phyloP scores from a whole-genome alignment of 1,140 invertebrate species.

The Monomorium pharaonis region DNA sequence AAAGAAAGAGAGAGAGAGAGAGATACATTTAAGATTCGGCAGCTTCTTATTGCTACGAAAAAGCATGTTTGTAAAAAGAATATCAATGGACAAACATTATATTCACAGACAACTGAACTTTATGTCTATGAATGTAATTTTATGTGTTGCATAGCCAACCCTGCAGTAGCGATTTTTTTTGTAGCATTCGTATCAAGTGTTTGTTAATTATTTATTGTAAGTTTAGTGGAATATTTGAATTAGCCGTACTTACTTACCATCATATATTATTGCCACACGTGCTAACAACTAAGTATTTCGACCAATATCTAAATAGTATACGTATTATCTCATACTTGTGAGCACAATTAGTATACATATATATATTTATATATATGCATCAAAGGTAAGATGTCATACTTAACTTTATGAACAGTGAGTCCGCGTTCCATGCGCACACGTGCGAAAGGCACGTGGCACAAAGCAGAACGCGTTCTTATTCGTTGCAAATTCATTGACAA shows the following conservation, averaged over 20 bases:
- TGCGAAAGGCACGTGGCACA: background rate
- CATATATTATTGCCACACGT: background rate
- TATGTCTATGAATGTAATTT: constrained; percentile 5
- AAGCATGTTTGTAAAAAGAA: background rate
- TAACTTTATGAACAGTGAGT: background rate
- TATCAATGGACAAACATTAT: background rate
- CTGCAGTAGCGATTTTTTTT: background rate
- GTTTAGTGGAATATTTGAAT: constrained; percentile 34
- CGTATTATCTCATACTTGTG: background rate
- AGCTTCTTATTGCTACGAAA: background rate
- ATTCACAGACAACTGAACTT: background rate
- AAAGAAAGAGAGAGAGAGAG: too few relatives aligned
- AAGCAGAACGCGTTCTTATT: background rate
- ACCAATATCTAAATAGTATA: background rate
- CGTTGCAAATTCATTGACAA: background rate
- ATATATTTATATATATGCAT: too few relatives aligned
- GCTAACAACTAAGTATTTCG: constrained; percentile 43
- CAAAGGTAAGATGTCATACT: constrained; percentile 1
- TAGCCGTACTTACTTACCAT: constrained; percentile 54
- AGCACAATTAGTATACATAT: background rate
- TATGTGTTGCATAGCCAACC: background rate
- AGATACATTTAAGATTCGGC: background rate
- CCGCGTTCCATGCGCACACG: background rate
- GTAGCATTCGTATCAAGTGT: background rate
- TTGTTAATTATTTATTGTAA: constrained; percentile 6